Evolutionary conservation across 1,140 invertebrate genomes (phyloP), one percentile per base, ranked within the genome.

Genomic region (Drosophila guanche): DNA sequence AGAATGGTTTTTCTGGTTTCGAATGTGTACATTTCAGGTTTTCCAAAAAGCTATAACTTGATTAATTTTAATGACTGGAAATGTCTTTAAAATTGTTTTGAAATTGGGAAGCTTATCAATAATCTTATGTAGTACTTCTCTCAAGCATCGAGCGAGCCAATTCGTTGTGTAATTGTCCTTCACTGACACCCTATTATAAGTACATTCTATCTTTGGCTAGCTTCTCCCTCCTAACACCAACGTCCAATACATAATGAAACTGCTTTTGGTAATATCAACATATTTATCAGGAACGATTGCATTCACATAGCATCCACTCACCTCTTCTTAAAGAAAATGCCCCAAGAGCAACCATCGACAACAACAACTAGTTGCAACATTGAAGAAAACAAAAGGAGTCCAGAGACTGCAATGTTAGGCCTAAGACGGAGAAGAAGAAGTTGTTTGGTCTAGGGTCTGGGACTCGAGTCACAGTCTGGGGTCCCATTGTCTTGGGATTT

Each of bases 401-500:
- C 37, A 41, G 43, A 40, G 69, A 56, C 54, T 80, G 73, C 80
- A 81, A 77, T 85, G 72, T 85, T 84, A 66, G 63, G 54, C 65
- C 63, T 29, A 27, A 58, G 42, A 46, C 42, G 25, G 37, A 55
- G 33, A 16, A 23, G 33, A 20, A 25, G 53, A 22, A 57, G 46
- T 63, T 42, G 52, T 37, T 23, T 40, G 23, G 47, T 48, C 61
- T 22, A 54, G 42, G 33, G 33, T 37, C 3, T 37, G 33, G 33
- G 10, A 37, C 33, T 37, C 33, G 10, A 10, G 22, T 33, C 48
- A 25, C 69, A 20, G 60, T 48, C 45, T 56, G 42, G 71, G 55
- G 42, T 55, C 54, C 80, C 83, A 88, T 88, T 88, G 83, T 88
- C 86, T 88, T 88, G 65, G 75, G 83, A 88, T 88, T 88, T 88